Evolutionary conservation across 2,797 vertebrate genomes (phyloP), one percentile per base, ranked within the genome.

Genomic region (Holocentrus rufus): DNA sequence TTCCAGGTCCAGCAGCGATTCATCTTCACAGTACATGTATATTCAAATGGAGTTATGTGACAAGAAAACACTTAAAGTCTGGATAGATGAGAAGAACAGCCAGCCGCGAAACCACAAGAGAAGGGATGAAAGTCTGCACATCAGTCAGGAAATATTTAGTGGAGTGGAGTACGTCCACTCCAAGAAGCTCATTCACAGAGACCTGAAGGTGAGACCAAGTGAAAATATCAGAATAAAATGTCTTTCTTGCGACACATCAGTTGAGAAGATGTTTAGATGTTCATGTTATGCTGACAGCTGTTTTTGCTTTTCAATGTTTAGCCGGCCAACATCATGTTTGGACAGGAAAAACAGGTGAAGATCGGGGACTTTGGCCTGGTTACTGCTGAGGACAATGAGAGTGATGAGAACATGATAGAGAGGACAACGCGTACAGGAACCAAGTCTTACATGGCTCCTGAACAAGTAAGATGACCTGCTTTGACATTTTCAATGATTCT

Each of bases 311-410:
- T 67, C 17, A 30, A 22, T 13, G 8, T 0, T 72, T 76, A 98
- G 97, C 97, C 97, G 65, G 36, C 23, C 67, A 98, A 98, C 89
- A 96, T 98, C 87, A 93, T 98, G 84, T 90, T 98, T 87, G 93
- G 93, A 6, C 27, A 0, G 17, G 62, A 91, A 7, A 72, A 80
- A 49, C 52, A 74, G 30, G 85, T 97, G 80, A 98, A 98, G 93
- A 97, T 98, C 30, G 96, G 95, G 4, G 97, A 98, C 87, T 98
- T 98, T 0, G 96, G 97, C 67, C 94, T 98, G n/a, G 96, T 93
- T 69, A 95, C 96, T n/a, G 79, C 81, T 22, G 80, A 86, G 69
- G 56, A 72, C 0, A 65, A 63, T 42, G 81, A 87, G 0, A 72
- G 82, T 49, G 83, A 83, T 49, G 80, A 75, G 5, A 86, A 31